Base-by-base conservation (phyloP, 1,140 invertebrate species). In the Drosophila kurseongensis region DNA sequence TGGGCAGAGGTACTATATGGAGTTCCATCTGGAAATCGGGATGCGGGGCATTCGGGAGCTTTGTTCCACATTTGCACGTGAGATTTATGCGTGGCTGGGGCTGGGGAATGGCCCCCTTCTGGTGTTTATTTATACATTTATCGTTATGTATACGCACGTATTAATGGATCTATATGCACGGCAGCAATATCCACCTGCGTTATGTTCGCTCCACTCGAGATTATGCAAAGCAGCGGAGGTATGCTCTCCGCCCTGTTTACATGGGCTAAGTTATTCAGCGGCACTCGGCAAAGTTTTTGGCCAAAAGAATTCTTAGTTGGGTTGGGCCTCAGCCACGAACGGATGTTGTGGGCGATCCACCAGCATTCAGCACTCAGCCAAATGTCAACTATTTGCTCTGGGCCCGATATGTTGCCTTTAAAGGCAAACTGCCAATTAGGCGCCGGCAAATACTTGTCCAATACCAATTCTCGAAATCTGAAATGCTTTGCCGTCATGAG, bases 51-150 rank as follows among this genome's bases (percentile, higher is more conserved):
- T 47, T 41, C 38, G 58, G 60, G 74, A 61, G 75, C 77, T 88
- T 83, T 86, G 83, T 88, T 66, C 83, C 83, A 88, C 83, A 83
- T 86, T 86, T 83, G 81, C 83, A 79, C 80, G 82, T 78, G 79
- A 88, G 79, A 86, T 86, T 88, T 86, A 86, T 86, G 83, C 82
- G 83, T 88, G 82, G 75, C 69, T 14, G 73, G 40, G 60, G 54
- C 63, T 48, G 50, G 48, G 59, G 59, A 40, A 29, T 40, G 51
- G 59, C 71, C 67, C 61, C 50, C 50, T 65, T 74, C 62, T 59
- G 60, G 52, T 62, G 82, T 86, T 85, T 86, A 82, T 86, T 86
- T 86, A 86, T 86, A 83, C 71, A 74, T 72, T 78, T 75, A 72
- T 52, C 56, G 62, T 76, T 88, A 79, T 88, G 78, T 85, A 47